Evolutionary conservation across 2,888 invertebrate species (phyloP).

Genomic region (Polia nebulosa): DNA sequence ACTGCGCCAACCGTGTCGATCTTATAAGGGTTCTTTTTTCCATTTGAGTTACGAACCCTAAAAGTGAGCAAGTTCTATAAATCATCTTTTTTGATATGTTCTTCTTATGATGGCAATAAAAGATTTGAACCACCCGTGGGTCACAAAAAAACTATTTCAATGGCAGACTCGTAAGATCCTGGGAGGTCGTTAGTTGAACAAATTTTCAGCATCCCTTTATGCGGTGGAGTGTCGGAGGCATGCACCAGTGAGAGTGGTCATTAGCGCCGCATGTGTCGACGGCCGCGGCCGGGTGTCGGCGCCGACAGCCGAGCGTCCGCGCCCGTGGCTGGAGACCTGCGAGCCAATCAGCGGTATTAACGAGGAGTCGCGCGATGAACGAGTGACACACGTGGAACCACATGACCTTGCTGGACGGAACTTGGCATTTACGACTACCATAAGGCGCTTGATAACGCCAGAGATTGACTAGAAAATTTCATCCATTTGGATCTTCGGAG

Average conservation of each 20-base stretch:
- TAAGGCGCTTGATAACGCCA: background rate
- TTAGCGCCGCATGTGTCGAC: slow-evolving; percentile 7
- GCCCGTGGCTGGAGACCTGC: background rate
- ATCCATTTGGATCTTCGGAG: background rate
- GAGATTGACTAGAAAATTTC: background rate
- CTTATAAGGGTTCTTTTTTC: too few relatives aligned
- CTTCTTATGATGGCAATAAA: background rate
- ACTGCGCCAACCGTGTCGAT: too few relatives aligned
- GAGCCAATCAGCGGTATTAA: background rate
- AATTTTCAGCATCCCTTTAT: slow-evolving; percentile 15
- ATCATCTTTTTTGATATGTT: background rate
- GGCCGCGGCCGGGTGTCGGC: background rate
- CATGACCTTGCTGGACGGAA: too few relatives aligned
- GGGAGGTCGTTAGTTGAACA: slow-evolving; percentile 28
- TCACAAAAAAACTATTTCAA: background rate
- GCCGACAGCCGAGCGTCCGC: background rate
- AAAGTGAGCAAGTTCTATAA: background rate
- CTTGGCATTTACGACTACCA: background rate
- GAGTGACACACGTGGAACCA: too few relatives aligned
- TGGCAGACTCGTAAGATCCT: slow-evolving; percentile 10
- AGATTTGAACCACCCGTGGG: background rate
- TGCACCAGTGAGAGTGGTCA: slow-evolving; percentile 15
- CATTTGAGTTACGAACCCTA: too few relatives aligned
- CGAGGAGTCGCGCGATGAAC: background rate
- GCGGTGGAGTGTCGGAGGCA: slow-evolving; percentile 12